Base-by-base conservation (phyloP, 2,113 vertebrate genomes). In the Callaeas wilsoni region DNA sequence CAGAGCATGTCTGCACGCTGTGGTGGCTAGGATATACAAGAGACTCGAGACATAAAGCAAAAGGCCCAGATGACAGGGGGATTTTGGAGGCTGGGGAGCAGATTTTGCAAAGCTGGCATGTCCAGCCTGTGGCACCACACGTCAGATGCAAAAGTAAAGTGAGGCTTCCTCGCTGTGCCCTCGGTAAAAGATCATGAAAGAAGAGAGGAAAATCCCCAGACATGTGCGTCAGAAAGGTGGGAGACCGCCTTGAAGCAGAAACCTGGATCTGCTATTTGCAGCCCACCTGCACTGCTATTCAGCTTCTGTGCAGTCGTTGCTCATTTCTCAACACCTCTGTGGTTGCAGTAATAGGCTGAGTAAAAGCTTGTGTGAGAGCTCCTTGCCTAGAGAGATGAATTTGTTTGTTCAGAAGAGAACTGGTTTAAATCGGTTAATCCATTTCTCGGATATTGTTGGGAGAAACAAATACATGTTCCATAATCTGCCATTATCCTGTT, bases 361-460 rank as follows among this genome's bases (percentile, higher is more conserved):
- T 64, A 64, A 90, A 90, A 94, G 53, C 76, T 67, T 75, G 37
- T 49, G 41, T 84, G 88, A 90, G 53, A 75, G 21, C 50, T 90
- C 9, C 22, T 80, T 0, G 1, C 37, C 60, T 68, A 44, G 92
- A 94, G 88, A 94, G 80, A 71, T 89, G 32, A 64, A 88, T 93
- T 93, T 80, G 42, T 94, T 95, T 95, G 74, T 64, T 94, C 88
- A 71, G 69, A 95, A 62, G 64, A 93, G 64, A 81, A 81, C 60
- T 39, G 57, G 60, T 78, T 94, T 93, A 89, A 94, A 93, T 87
- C 44, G 5, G 86, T 57, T 92, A 86, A 90, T 94, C 90, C 65
- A 69, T 95, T 96, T 94, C 62, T 93, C 0, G 0, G 52, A 62
- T 87, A 53, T 70, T 86, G 56, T 56, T 67, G 65, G 37, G 47